Conservation (phyloP, 2,888 invertebrate genomes). For the Itoplectis maculator region DNA sequence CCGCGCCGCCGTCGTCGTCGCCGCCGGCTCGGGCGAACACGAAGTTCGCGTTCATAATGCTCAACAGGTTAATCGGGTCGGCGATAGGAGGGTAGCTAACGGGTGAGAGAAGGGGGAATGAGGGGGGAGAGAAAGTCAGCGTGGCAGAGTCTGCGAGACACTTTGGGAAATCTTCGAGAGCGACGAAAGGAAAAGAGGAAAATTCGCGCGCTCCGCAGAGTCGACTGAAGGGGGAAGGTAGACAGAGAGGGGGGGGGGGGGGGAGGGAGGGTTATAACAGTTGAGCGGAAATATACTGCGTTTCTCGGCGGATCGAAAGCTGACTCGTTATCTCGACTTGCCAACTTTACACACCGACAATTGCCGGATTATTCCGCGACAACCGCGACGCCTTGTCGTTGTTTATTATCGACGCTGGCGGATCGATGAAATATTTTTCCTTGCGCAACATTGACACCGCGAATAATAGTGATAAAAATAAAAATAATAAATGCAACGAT, state of each 20-base stretch:
- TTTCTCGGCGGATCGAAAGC: background rate
- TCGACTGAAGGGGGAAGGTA: too few relatives aligned
- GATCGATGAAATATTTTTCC: too few relatives aligned
- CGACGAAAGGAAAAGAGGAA: background rate
- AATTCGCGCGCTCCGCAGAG: background rate
- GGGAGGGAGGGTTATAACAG: background rate
- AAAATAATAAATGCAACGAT: too few relatives aligned
- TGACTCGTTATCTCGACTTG: background rate
- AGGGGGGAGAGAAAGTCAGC: conserved; percentile 35
- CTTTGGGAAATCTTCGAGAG: conserved; percentile 37
- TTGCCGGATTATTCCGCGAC: background rate
- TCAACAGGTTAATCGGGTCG: conserved; percentile 75
- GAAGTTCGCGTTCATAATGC: conserved; percentile 69
- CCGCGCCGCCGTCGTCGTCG: too few relatives aligned
- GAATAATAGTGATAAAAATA: too few relatives aligned
- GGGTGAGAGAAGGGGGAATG: too few relatives aligned
- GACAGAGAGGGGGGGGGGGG: too few relatives aligned
- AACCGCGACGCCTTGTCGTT: background rate
- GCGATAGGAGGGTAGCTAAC: conserved; percentile 27
- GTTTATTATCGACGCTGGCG: background rate
- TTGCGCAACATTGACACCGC: too few relatives aligned
- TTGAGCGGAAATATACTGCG: conserved; percentile 11
- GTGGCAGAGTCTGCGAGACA: conserved; percentile 19
- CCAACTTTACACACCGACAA: background rate
- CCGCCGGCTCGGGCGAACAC: conserved; percentile 51